phyloP scores from a whole-genome alignment of 2,888 invertebrate species.

The Dynastes tityus region DNA sequence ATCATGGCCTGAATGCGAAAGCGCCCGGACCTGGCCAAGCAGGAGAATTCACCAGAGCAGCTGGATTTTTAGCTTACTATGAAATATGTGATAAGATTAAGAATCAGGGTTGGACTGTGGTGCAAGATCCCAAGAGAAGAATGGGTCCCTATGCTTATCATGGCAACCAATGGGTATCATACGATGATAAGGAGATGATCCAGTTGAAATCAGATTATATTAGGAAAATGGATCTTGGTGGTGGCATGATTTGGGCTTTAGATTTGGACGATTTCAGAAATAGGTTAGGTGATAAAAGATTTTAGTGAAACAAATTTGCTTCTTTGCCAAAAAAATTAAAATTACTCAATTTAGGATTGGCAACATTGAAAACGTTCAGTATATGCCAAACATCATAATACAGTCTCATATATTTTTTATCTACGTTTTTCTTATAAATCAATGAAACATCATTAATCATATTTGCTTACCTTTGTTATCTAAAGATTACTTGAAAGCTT shows the following conservation, averaged over 20 bases:
- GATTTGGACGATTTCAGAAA: slow-evolving; percentile 91
- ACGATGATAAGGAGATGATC: slow-evolving; percentile 87
- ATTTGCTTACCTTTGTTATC: no score
- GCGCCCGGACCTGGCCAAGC: slow-evolving; percentile 86
- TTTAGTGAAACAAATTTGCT: not conserved
- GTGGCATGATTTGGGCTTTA: slow-evolving; percentile 93
- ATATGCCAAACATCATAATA: no score
- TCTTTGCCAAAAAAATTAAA: no score
- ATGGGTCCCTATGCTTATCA: slow-evolving; percentile 93
- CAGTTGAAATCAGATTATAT: slow-evolving; percentile 86
- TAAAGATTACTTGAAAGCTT: not conserved
- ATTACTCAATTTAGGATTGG: no score
- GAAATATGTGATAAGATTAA: slow-evolving; percentile 91
- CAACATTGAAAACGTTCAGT: no score
- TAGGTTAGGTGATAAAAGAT: slow-evolving; percentile 53
- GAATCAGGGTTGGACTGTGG: slow-evolving; percentile 85
- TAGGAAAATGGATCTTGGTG: slow-evolving; percentile 83
- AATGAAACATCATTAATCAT: no score
- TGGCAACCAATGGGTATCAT: slow-evolving; percentile 93
- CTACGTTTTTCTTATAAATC: not conserved
- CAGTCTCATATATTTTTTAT: not conserved
- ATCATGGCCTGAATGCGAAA: slow-evolving; percentile 81
- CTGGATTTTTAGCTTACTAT: slow-evolving; percentile 91
- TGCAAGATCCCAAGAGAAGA: slow-evolving; percentile 82
- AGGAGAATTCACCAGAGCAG: slow-evolving; percentile 88